These are phyloP conservation scores for Cyphomyrmex costatus DNA, from an alignment of 1,140 invertebrate genomes.

Conservation along the genomic window DNA sequence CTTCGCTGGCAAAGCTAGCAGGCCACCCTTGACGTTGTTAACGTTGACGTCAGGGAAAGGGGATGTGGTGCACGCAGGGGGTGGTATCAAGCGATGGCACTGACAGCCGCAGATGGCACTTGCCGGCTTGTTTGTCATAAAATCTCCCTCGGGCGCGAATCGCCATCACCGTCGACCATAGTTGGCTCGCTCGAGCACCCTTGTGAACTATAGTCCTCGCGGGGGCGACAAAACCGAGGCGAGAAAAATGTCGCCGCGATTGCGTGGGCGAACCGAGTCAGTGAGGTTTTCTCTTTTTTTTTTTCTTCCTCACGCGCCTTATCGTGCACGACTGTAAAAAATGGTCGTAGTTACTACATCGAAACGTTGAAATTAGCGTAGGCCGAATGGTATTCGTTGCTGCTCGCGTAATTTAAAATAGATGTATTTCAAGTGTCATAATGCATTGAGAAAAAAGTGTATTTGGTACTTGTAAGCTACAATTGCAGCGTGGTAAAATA, in stretches of 20 bases:
- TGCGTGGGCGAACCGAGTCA: constrained; percentile 28
- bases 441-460: too few relatives aligned
- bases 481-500: too few relatives aligned
- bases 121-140: constrained; percentile 79
- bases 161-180: constrained; percentile 62
- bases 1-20: constrained; percentile 75
- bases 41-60: constrained; percentile 24
- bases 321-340: constrained; percentile 20
- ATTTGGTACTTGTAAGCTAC: too few relatives aligned
- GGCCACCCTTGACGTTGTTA: constrained; percentile 71
- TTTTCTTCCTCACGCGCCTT: not conserved
- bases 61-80: constrained; percentile 40
- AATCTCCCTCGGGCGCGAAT: constrained; percentile 71
- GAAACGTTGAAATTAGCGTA: not conserved
- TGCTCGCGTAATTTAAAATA: not conserved
- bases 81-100: constrained; percentile 72
- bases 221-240: constrained; percentile 29
- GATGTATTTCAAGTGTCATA: too few relatives aligned
- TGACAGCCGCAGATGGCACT: constrained; percentile 81
- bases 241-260: constrained; percentile 58
- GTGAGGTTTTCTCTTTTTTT: not conserved
- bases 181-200: constrained; percentile 56
- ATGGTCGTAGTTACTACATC: not conserved
- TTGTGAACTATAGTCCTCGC: constrained; percentile 39
- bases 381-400: not conserved